Conservation (phyloP, 2,888 invertebrate genomes). For the Hypercompe scribonia region DNA sequence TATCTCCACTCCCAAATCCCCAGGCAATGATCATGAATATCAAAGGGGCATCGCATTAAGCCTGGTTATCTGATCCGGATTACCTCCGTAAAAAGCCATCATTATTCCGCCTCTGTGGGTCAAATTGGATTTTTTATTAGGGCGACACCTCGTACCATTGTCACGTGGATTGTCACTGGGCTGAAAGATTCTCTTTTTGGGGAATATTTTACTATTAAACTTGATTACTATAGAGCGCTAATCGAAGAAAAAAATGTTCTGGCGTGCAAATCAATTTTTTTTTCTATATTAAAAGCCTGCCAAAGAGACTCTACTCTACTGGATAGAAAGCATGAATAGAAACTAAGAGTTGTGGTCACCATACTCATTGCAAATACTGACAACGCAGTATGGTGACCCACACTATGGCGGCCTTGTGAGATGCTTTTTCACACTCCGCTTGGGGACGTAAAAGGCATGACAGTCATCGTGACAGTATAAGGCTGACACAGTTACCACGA, state of each 20-base stretch:
- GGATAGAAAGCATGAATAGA: too few species aligned
- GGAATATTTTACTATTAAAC: background rate
- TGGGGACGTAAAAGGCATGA: too few species aligned
- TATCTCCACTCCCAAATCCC: conserved; percentile 62
- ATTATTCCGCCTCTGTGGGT: conserved; percentile 81
- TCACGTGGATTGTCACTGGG: conserved; percentile 66
- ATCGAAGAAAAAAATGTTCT: background rate
- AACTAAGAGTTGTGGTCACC: too few species aligned
- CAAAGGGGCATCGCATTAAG: conserved; percentile 76
- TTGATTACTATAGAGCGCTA: background rate
- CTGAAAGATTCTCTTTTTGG: conserved; percentile 60
- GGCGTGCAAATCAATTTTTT: too few species aligned
- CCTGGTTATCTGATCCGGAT: conserved; percentile 82
- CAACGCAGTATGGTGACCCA: too few species aligned
- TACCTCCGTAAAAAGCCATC: conserved; percentile 82
- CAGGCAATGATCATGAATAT: conserved; percentile 79
- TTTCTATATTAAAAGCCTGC: too few species aligned
- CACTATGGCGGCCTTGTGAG: too few species aligned
- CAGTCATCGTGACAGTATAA: too few species aligned
- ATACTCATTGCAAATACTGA: too few species aligned
- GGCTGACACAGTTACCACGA: too few species aligned
- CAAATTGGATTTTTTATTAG: conserved; percentile 81
- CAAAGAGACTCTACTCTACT: too few species aligned
- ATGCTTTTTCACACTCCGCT: too few species aligned
- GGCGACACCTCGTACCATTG: conserved; percentile 80